These are phyloP conservation scores for Macroglossus sobrinus DNA, from an alignment of 2,113 vertebrate genomes.

Conservation along the genomic window DNA sequence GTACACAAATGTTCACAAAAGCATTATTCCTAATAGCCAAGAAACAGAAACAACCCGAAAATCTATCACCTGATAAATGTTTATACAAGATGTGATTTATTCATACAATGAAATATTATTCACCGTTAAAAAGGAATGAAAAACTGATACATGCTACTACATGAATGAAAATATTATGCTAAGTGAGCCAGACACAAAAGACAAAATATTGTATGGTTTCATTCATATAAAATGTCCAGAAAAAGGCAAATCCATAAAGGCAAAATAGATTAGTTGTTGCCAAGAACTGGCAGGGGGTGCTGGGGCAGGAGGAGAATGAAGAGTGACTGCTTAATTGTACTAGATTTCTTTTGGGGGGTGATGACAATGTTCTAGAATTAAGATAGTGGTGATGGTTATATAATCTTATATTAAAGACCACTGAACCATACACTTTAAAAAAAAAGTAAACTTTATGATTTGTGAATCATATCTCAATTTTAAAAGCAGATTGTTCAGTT, in stretches of 20 bases:
- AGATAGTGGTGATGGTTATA: background rate
- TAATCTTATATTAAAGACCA: background rate
- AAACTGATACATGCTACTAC: background rate
- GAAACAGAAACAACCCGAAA: background rate
- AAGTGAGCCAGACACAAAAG: background rate
- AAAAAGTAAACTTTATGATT: background rate
- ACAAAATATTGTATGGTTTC: background rate
- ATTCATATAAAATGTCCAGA: background rate
- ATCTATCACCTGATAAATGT: background rate
- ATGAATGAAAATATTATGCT: background rate
- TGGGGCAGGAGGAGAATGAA: background rate
- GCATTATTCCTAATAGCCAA: background rate
- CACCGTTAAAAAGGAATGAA: background rate
- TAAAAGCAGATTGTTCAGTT: background rate
- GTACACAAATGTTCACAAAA: background rate
- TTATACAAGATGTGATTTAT: background rate
- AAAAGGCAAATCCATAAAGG: background rate
- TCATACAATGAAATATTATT: background rate
- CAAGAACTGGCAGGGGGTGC: background rate
- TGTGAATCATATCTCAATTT: background rate
- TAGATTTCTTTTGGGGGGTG: background rate
- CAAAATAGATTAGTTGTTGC: background rate
- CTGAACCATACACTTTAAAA: background rate
- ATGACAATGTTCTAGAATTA: background rate
- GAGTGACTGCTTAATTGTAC: background rate